A percentile compares a stretch with the other conserved stretches of the same genome.
Evolutionary conservation across 2,888 invertebrate genomes (phyloP).

Genomic region (Erebia epiphron): DNA sequence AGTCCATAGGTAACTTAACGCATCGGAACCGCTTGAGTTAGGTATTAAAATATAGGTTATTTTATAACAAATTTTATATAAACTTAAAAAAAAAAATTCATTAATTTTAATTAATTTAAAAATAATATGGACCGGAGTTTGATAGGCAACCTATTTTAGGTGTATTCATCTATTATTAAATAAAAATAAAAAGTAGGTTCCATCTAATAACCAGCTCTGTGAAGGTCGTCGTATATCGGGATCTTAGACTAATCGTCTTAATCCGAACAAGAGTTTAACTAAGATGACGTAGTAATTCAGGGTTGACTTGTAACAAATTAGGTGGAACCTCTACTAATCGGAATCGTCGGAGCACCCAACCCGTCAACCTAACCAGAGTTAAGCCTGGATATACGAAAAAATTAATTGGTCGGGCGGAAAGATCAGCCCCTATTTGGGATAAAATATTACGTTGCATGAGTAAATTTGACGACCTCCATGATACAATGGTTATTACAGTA

Average conservation of each 20-base stretch:
- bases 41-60: too few species aligned
- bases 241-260: neutral
- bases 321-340: slow-evolving; percentile 22
- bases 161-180: too few species aligned
- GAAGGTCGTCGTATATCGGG: too few species aligned
- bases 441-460: slow-evolving; percentile 18
- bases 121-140: too few species aligned
- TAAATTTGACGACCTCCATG: neutral
- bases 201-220: too few species aligned
- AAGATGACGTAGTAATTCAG: slow-evolving; percentile 16
- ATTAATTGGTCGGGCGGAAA: slow-evolving; percentile 22
- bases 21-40: too few species aligned
- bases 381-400: slow-evolving; percentile 22
- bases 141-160: too few species aligned
- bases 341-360: slow-evolving; percentile 5
- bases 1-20: too few species aligned
- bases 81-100: too few species aligned
- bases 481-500: neutral
- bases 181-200: too few species aligned
- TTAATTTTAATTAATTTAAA: too few species aligned
- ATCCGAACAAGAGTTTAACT: neutral
- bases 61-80: too few species aligned
- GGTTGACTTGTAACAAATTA: slow-evolving; percentile 25
- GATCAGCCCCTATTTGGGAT: slow-evolving; percentile 15
- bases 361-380: slow-evolving; percentile 14